Evolutionary conservation across 2,888 invertebrate species (phyloP).

Genomic region (Limnephilus lunatus): DNA sequence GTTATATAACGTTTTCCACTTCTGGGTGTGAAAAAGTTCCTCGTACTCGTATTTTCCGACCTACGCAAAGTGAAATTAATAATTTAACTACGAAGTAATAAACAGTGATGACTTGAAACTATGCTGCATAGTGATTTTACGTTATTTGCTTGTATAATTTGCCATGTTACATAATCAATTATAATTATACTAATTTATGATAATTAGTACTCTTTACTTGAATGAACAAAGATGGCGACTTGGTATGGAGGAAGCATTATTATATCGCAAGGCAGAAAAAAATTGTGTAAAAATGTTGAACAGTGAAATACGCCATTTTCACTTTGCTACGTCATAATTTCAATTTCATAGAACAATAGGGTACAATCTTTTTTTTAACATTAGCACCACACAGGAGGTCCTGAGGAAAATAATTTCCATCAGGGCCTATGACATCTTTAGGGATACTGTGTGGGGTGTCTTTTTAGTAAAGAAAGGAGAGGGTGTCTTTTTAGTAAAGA

Average conservation of each 20-base stretch:
- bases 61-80: background rate
- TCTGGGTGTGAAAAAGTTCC: background rate
- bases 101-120: background rate
- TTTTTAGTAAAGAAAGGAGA: too few relatives aligned
- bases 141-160: background rate
- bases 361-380: too few relatives aligned
- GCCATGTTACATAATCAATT: background rate
- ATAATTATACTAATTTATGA: background rate
- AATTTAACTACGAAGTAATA: background rate
- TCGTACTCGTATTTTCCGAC: background rate
- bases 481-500: too few relatives aligned
- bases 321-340: too few relatives aligned
- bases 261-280: background rate
- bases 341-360: too few relatives aligned
- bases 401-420: too few relatives aligned
- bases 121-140: background rate
- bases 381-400: too few relatives aligned
- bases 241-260: background rate
- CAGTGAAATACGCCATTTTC: too few relatives aligned
- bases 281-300: too few relatives aligned
- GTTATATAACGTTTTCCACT: background rate
- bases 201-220: background rate
- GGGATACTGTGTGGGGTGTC: too few relatives aligned
- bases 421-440: too few relatives aligned
- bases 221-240: background rate